phyloP scores from a whole-genome alignment of 1,140 invertebrate genomes.

The Mesaphorura yosii region DNA sequence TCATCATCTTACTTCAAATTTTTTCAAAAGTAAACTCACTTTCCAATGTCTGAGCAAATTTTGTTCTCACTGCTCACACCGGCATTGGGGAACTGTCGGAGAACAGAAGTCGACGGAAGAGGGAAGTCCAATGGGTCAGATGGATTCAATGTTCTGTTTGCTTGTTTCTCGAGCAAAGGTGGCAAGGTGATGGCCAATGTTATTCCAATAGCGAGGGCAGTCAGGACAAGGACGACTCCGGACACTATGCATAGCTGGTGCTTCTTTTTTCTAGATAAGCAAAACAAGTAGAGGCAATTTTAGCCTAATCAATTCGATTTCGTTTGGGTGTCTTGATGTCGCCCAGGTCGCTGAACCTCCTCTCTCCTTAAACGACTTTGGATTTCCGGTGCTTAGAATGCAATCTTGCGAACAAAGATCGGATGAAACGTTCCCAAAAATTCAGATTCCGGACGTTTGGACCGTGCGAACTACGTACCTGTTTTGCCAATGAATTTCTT shows the following conservation, averaged over 20 bases:
- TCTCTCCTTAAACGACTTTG: no score
- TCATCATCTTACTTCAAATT: not conserved
- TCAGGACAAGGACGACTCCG: slow-evolving; percentile 17
- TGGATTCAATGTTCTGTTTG: slow-evolving; percentile 13
- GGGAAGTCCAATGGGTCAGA: slow-evolving; percentile 8
- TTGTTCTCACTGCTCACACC: slow-evolving; percentile 20
- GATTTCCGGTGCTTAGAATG: no score
- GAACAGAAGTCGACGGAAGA: slow-evolving; percentile 13
- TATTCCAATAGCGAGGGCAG: slow-evolving; percentile 24
- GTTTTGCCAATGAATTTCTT: slow-evolving; percentile 30
- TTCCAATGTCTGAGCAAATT: slow-evolving; percentile 26
- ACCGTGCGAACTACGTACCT: no score
- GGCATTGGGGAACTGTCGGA: slow-evolving; percentile 15
- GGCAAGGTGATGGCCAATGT: slow-evolving; percentile 29
- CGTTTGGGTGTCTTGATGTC: no score
- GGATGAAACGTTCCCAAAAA: no score
- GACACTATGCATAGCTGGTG: slow-evolving; percentile 25
- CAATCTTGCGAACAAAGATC: no score
- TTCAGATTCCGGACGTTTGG: no score
- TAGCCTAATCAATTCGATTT: no score
- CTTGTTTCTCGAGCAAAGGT: slow-evolving; percentile 11
- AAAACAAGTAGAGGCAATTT: no score
- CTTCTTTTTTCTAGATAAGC: slow-evolving; percentile 21
- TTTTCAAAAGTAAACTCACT: slow-evolving; percentile 5
- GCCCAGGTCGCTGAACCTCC: no score